Base-by-base conservation (phyloP, 2,797 vertebrate genomes). In the Gastrophryne carolinensis region DNA sequence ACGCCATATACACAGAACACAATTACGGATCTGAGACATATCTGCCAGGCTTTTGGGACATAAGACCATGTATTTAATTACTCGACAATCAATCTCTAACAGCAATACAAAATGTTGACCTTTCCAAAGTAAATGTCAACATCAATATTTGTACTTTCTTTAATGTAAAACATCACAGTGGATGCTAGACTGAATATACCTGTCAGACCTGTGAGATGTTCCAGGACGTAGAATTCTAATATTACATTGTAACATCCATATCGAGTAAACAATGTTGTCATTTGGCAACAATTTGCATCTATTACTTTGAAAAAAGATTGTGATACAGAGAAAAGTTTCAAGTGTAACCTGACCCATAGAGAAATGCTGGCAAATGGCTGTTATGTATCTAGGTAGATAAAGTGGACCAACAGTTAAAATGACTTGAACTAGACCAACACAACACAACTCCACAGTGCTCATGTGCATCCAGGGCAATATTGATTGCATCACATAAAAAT, bases 51-150 rank as follows among this genome's bases (percentile, higher is more conserved):
- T 66, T 53, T 74, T 53, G 8, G 35, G 53, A 60, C 13, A 49
- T 29, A 58, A 41, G 32, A 57, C 57, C 27, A 60, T 67, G 57
- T 74, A 67, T 67, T 37, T 74, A 67, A 74, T 74, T 74, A 74
- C 62, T 30, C 10, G 26, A 67, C 50, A 73, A 54, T 74, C 61
- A 74, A 67, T 74, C 62, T 32, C n/a, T 58, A 50, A 67, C 30
- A 60, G 37, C 23, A 58, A 67, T 66, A 66, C 37, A 74, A 74
- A 74, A 74, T 57, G 39, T 49, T 61, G 52, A 67, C 62, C 72
- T 74, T 74, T 66, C 21, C 62, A 50, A 50, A 35, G 53, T 66
- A 67, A 74, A 74, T 67, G 72, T 67, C 62, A 74, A 47, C 62
- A 66, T 23, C 53, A 58, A 74, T 58, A 67, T 66, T 35, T 74